Percentiles rank a stretch among this genome's conserved stretches.
phyloP scores from a whole-genome alignment of 2,113 vertebrate species.

The Hydropotes inermis region DNA sequence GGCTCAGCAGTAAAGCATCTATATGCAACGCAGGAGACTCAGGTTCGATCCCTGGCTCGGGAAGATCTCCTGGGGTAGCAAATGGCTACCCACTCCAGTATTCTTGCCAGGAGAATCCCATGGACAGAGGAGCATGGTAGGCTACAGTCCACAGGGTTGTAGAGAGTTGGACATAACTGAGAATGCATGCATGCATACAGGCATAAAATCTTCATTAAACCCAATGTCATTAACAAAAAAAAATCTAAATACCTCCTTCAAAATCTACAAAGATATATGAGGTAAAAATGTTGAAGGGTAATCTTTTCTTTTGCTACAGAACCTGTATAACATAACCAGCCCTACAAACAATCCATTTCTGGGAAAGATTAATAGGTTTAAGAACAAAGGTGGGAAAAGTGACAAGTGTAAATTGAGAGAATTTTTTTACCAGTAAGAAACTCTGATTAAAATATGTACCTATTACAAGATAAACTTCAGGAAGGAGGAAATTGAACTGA shows the following conservation, averaged over 20 bases:
- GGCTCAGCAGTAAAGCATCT: neutral
- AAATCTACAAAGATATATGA: neutral
- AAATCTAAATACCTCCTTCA: neutral
- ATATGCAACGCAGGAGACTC: neutral
- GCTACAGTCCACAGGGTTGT: neutral
- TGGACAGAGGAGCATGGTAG: neutral
- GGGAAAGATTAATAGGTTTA: neutral
- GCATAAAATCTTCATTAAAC: conserved; percentile 13
- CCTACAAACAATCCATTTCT: neutral
- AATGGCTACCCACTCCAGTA: neutral
- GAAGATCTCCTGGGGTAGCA: neutral
- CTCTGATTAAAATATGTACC: neutral
- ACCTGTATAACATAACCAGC: neutral
- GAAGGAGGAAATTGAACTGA: neutral
- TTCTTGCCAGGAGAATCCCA: neutral
- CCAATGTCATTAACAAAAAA: neutral
- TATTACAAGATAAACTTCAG: neutral
- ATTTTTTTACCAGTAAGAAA: neutral
- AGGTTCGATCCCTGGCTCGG: neutral
- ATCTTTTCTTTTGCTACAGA: neutral
- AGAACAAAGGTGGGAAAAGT: neutral
- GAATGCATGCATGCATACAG: neutral
- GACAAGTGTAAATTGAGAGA: neutral
- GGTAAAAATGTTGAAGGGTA: neutral
- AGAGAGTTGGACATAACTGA: neutral